These are phyloP conservation scores for Drosophila santomea DNA, from an alignment of 1,140 invertebrate species.

Conservation along the genomic window DNA sequence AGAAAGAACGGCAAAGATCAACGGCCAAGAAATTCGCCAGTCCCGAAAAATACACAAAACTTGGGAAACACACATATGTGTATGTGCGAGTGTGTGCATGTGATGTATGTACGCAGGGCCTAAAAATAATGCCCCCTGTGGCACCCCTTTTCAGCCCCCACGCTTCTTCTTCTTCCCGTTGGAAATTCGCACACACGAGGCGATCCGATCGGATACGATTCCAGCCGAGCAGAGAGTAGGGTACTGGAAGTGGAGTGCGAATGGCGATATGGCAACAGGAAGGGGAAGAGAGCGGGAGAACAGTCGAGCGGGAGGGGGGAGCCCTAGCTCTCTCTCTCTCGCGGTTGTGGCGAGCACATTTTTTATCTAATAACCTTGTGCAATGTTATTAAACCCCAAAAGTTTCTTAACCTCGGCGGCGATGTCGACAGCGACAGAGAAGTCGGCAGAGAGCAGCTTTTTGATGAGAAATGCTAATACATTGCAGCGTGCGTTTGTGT, in stretches of 20 bases:
- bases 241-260: conserved; percentile 18
- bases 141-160: conserved; percentile 6
- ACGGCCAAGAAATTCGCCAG: conserved; percentile 47
- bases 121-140: conserved; percentile 41
- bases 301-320: not conserved
- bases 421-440: conserved; percentile 18
- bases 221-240: conserved; percentile 2
- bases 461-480: conserved; percentile 74
- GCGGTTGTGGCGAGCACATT: conserved; percentile 56
- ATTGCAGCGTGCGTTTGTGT: conserved; percentile 14
- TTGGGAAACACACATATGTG: conserved; percentile 13
- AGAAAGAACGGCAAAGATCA: conserved; percentile 41
- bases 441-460: conserved; percentile 40
- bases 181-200: conserved; percentile 34
- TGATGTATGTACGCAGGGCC: conserved; percentile 23
- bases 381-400: conserved; percentile 85
- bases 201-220: conserved; percentile 25
- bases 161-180: not conserved
- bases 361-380: conserved; percentile 85
- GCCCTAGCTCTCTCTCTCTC: conserved; percentile 37
- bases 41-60: conserved; percentile 40
- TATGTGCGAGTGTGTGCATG: not conserved
- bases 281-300: not conserved
- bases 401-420: conserved; percentile 82
- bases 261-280: not conserved